Conservation (phyloP, 2,797 vertebrate species). For the Clarias platycephalus region DNA sequence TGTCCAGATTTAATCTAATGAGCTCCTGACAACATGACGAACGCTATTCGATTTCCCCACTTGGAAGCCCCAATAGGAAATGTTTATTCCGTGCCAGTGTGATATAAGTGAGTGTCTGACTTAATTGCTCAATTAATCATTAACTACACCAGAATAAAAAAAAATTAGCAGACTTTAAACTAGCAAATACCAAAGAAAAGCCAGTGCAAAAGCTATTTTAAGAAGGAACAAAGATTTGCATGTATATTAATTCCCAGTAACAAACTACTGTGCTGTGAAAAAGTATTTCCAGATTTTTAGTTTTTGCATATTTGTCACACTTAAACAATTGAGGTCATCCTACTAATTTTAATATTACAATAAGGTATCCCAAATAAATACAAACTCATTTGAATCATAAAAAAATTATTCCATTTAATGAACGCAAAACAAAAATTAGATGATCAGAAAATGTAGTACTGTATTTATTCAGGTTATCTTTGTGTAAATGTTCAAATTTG, state of each 20-base stretch:
- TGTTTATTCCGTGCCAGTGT: neutral
- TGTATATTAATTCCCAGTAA: neutral
- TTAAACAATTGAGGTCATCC: too few relatives aligned
- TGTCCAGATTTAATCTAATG: neutral
- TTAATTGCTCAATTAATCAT: neutral
- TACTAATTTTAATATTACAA: too few relatives aligned
- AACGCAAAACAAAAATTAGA: too few relatives aligned
- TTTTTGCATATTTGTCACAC: too few relatives aligned
- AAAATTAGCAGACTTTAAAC: neutral
- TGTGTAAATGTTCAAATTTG: too few relatives aligned
- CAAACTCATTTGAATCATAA: too few relatives aligned
- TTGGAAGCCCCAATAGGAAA: neutral
- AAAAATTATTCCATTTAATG: too few relatives aligned
- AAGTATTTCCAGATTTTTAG: too few relatives aligned
- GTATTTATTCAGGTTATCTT: too few relatives aligned
- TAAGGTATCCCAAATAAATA: too few relatives aligned
- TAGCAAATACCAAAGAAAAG: neutral
- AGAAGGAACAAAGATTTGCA: neutral
- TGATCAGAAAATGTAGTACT: too few relatives aligned
- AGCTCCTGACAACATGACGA: neutral
- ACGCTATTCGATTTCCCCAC: neutral
- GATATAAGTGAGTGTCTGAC: neutral
- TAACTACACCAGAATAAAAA: neutral
- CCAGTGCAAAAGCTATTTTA: neutral
- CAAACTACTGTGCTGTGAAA: neutral